A percentile compares a stretch with the other conserved stretches of the same genome.
Evolutionary conservation across 2,888 invertebrate genomes (phyloP).

Genomic region (Thymelicus lineola): DNA sequence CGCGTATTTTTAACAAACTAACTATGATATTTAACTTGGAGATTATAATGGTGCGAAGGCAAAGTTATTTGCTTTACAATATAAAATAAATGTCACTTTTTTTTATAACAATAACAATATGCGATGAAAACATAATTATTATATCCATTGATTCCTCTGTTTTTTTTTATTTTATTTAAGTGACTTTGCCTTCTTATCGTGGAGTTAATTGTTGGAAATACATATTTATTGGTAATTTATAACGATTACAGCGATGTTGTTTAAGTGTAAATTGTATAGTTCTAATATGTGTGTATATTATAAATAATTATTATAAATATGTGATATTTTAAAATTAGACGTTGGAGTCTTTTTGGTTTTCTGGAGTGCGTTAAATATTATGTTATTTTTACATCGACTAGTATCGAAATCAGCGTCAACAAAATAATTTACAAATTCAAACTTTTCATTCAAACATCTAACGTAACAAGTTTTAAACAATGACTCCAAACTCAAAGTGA

Average conservation of each 20-base stretch:
- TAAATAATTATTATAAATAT: constrained; percentile 33
- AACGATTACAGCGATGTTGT: constrained; percentile 16
- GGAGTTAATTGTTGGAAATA: constrained; percentile 8
- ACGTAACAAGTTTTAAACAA: not conserved
- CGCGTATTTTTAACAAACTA: constrained; percentile 15
- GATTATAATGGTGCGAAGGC: not conserved
- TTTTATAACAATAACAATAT: not conserved
- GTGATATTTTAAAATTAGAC: constrained; percentile 32
- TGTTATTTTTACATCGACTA: not conserved
- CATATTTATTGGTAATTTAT: constrained; percentile 13
- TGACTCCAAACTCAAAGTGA: constrained; percentile 25
- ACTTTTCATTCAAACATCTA: not conserved
- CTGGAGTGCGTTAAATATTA: not conserved
- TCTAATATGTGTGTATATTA: constrained; percentile 27
- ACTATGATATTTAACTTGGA: not conserved
- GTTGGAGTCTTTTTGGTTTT: constrained; percentile 26
- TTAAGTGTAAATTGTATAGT: constrained; percentile 28
- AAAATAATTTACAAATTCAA: not conserved
- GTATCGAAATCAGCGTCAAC: not conserved
- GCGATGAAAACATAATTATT: too few species aligned
- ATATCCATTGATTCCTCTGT: too few species aligned
- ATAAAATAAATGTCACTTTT: not conserved
- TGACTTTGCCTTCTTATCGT: constrained; percentile 11
- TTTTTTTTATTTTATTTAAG: not conserved
- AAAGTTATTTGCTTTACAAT: not conserved